Evolutionary conservation across 2,113 vertebrate genomes (phyloP), one percentile per base, ranked within the genome.

Genomic region (Vidua macroura): DNA sequence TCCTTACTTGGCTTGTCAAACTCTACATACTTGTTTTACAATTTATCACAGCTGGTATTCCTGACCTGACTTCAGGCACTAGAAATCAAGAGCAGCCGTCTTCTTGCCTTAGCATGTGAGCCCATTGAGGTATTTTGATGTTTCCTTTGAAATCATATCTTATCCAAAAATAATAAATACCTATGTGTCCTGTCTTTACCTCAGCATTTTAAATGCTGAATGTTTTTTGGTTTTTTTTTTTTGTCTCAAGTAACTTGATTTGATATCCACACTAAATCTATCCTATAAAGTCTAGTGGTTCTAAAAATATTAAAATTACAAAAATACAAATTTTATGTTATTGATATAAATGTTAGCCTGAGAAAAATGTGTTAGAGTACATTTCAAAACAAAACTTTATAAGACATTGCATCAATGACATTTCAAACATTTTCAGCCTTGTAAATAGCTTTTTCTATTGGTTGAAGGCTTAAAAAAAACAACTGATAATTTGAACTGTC

Each of bases 1-100:
- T 95, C 88, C 76, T 96, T 92, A 11, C 79, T 90, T 94, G 75
- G 75, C 90, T 96, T 95, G 83, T 96, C 95, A 96, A 97, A 96
- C 95, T 94, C 68, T 79, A 70, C 35, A 28, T 78, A 84, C 93
- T 94, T 96, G 83, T 88, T 97, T 96, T 86, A 92, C 86, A 93
- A 63, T 96, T 97, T 96, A 96, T 97, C 97, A 90, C 96, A 96
- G 97, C 90, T 95, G 93, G 91, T 95, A 77, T 96, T 96, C 80
- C 92, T 97, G 96, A 97, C 96, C 96, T 92, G 89, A 96, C 95
- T 97, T 92, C 81, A 96, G 96, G 95, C 96, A 77, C 86, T 78
- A 94, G 91, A 93, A 96, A 97, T 94, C 93, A 96, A 92, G 84
- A 97, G 76, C 92, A 96, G 91, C 44, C 3, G 2, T 87, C 30